Evolutionary conservation across 2,113 vertebrate species (phyloP).

Genomic region (Verasper variegatus): DNA sequence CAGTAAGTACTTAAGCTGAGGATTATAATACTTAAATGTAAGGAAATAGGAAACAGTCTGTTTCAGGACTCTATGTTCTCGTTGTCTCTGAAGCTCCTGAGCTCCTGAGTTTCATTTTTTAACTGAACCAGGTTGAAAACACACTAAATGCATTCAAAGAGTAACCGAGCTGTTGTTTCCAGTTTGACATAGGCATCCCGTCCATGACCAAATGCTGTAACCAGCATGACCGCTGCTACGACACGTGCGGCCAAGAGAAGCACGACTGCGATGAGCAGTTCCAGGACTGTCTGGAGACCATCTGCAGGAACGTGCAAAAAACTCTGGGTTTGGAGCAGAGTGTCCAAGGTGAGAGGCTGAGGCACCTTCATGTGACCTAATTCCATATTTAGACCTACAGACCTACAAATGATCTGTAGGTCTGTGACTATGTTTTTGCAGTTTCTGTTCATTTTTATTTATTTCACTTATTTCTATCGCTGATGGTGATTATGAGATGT

Average conservation of each 20-base stretch:
- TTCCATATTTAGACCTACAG: background rate
- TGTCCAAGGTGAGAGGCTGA: constrained; percentile 86
- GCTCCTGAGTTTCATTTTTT: too few relatives aligned
- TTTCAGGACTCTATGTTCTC: too few relatives aligned
- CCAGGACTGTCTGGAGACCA: constrained; percentile 92
- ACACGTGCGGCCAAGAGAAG: constrained; percentile 91
- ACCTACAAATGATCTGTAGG: background rate
- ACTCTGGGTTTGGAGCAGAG: constrained; percentile 90
- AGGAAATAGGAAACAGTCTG: too few relatives aligned
- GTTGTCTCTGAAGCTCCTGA: too few relatives aligned
- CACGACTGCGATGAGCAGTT: constrained; percentile 93
- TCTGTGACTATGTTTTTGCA: background rate
- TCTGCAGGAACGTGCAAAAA: constrained; percentile 92
- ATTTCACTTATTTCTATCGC: too few relatives aligned
- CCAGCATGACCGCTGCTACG: constrained; percentile 94
- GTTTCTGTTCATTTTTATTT: background rate
- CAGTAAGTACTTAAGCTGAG: too few relatives aligned
- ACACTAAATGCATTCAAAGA: background rate
- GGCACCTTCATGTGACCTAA: background rate
- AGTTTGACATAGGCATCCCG: constrained; percentile 98
- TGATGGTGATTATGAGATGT: background rate
- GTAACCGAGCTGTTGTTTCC: constrained; percentile 13
- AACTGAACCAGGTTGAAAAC: background rate
- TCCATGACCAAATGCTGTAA: constrained; percentile 98
- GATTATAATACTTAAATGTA: too few relatives aligned